Evolutionary conservation across 1,140 invertebrate genomes (phyloP), one percentile per base, ranked within the genome.

Genomic region (Papilio glaucus): DNA sequence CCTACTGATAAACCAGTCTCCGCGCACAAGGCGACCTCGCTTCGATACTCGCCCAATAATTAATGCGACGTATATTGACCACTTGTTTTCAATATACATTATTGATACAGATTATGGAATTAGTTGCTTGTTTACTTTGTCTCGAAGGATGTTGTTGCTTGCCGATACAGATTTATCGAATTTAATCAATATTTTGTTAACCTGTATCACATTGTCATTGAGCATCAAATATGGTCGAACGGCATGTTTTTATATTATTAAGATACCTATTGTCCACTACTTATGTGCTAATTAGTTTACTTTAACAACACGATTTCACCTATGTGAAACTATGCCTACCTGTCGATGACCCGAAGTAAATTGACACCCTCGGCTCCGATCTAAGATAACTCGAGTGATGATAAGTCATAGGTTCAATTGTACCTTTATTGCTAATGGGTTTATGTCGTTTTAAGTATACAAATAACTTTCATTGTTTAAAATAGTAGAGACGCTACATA

Each of bases 1-100:
- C 75, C 72, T 63, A 81, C 77, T 88, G 85, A 86, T 86, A 92
- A 90, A 92, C 90, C 89, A 90, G 90, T 92, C 49, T 57, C 87
- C 73, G 84, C 77, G 73, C 77, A 85, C 83, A 88, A 79, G 88
- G 78, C 87, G 90, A 84, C 88, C 89, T 91, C 89, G 89, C 75
- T 80, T 72, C 74, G 74, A 74, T 78, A 75, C 74, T 82, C 86
- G 83, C 77, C 82, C 82, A 87, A 89, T 88, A 92, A 90, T 88
- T 92, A 89, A 89, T 87, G 77, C 82, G 73, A 84, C 83, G 83
- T 85, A 90, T 88, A 90, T 88, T 89, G 84, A 75, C 84, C 81
- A 88, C 85, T 91, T 90, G 85, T 83, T 85, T 85, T 76, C 81
- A 85, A 85, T 87, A 57, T 57, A 57, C 77, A 79, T 83, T 77